A percentile compares a stretch with the other conserved stretches of the same genome.
These are phyloP conservation scores for Orchesella cincta DNA, from an alignment of 1,140 invertebrate species.

Conservation along the genomic window DNA sequence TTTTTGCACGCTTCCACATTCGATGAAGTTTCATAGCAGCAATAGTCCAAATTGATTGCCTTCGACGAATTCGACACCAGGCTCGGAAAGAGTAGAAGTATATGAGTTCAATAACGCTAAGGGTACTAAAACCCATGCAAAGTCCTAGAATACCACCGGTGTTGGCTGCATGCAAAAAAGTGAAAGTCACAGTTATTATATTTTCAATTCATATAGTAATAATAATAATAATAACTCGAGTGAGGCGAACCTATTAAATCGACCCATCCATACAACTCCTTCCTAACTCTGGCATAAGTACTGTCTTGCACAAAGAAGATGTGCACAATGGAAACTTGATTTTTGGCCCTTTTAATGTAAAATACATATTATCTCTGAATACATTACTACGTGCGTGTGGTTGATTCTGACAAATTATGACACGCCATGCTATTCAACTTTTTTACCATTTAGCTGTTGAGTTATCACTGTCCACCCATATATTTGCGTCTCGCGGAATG, in stretches of 20 bases:
- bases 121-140: constrained; percentile 77
- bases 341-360: constrained; percentile 11
- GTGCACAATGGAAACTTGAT: constrained; percentile 32
- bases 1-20: constrained; percentile 21
- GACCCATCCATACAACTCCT: constrained; percentile 22
- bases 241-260: constrained; percentile 14
- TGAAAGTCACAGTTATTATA: background rate
- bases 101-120: constrained; percentile 74
- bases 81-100: constrained; percentile 67
- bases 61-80: constrained; percentile 31
- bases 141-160: constrained; percentile 75
- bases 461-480: constrained; percentile 23
- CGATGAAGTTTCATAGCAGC: constrained; percentile 15
- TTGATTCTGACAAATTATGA: too few relatives aligned
- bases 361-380: background rate
- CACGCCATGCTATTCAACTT: too few relatives aligned
- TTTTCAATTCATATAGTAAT: background rate
- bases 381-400: background rate
- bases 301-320: constrained; percentile 23
- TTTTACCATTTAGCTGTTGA: constrained; percentile 8
- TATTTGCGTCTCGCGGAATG: background rate
- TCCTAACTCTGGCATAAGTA: constrained; percentile 1
- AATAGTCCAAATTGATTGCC: constrained; percentile 9
- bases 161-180: constrained; percentile 62
- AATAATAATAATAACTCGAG: background rate